Conservation (phyloP, 2,888 invertebrate genomes). For the Eupithecia pulchellata region DNA sequence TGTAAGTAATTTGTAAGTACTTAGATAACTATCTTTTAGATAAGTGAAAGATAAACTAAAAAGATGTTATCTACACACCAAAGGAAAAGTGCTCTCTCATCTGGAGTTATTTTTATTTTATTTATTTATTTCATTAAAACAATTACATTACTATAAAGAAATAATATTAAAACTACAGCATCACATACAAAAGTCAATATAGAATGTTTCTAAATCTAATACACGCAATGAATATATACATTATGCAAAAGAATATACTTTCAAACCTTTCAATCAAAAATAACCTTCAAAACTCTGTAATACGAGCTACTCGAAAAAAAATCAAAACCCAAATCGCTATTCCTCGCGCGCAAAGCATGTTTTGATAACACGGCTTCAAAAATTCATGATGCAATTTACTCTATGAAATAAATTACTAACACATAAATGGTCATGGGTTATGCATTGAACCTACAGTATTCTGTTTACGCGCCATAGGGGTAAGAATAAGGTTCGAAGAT, state of each 20-base stretch:
- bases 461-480: conserved; percentile 53
- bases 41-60: no score
- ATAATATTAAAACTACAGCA: no score
- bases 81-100: no score
- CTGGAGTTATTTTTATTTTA: no score
- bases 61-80: no score
- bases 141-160: no score
- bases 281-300: background rate
- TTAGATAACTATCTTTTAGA: no score
- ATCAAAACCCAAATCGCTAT: conserved; percentile 12
- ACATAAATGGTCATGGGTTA: conserved; percentile 50
- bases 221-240: no score
- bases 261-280: background rate
- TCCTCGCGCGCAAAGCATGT: conserved; percentile 16
- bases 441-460: conserved; percentile 48
- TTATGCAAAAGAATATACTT: background rate
- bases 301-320: background rate
- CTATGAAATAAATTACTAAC: conserved; percentile 39
- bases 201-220: no score
- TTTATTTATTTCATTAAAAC: no score
- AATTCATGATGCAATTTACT: conserved; percentile 32
- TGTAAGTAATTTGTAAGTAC: background rate
- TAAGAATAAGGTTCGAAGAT: conserved; percentile 44
- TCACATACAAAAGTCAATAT: no score
- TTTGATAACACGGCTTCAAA: conserved; percentile 36